These are phyloP conservation scores for Caenorhabditis sp. DNA, from an alignment of 2,888 invertebrate species.

Conservation along the genomic window DNA sequence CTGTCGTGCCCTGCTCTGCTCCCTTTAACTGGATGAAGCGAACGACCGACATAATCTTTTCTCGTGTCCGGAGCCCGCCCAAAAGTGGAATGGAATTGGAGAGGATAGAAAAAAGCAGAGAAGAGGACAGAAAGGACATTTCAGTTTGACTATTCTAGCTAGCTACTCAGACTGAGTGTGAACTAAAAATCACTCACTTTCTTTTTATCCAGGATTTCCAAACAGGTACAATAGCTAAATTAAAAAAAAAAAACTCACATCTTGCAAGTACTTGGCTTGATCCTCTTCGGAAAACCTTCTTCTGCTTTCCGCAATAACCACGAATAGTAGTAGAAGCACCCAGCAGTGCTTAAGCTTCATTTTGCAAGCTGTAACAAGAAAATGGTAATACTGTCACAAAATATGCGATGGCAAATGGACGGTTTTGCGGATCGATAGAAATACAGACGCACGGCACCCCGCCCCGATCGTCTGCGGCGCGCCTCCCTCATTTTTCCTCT, in stretches of 20 bases:
- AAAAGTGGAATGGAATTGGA: neutral
- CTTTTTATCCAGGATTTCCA: too few relatives aligned
- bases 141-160: neutral
- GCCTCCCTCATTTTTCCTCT: constrained; percentile 46
- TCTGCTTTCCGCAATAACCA: neutral
- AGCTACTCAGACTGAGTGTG: too few relatives aligned
- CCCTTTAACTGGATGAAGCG: neutral
- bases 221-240: too few relatives aligned
- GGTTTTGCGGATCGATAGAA: constrained; percentile 51
- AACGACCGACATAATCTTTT: neutral
- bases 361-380: neutral
- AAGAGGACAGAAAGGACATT: neutral
- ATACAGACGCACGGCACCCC: constrained; percentile 57
- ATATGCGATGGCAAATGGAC: constrained; percentile 12
- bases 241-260: constrained; percentile 34
- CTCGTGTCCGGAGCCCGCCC: neutral
- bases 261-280: constrained; percentile 43
- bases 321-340: constrained; percentile 17
- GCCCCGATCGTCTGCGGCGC: constrained; percentile 29
- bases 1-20: neutral
- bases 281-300: constrained; percentile 40
- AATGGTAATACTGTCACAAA: constrained; percentile 35
- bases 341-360: neutral
- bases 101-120: neutral
- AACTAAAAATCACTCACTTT: too few relatives aligned